Base-by-base conservation (phyloP, 2,888 invertebrate genomes). In the Tetragnatha montana region DNA sequence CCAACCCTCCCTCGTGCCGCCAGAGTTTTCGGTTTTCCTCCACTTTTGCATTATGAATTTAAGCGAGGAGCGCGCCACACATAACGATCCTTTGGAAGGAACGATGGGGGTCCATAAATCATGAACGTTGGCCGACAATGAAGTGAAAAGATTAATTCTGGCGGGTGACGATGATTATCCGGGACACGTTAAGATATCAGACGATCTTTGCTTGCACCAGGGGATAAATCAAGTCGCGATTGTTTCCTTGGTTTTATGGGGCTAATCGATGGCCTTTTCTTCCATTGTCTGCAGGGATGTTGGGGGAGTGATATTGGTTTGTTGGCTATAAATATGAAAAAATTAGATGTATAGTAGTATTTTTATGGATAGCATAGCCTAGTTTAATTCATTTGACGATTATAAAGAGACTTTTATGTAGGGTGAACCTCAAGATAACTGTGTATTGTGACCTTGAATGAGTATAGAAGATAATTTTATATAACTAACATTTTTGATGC, bases 121-220 rank as follows among this genome's bases (percentile, higher is more conserved):
- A 84, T n/a, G n/a, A n/a, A 73, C 22, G 17, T n/a, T 19, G 12
- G 47, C 49, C 21, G 10, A 84, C 60, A 84, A 84, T 84, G 47
- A 76, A 75, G 69, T 12, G 75, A 76, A 84, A 84, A 84, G 75
- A 84, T 84, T 84, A 84, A 84, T 84, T 84, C 68, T 76, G 76
- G 68, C 47, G 69, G 76, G 69, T 69, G 51, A 51, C 84, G 69
- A 75, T 84, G 84, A 84, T 84, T 76, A 84, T 84, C 69, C 76
- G 35, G 12, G 76, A 76, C 76, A 84, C 75, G 22, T 84, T 76
- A 84, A 84, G 84, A 84, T 84, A 76, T 76, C 84, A 35, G 21
- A 8, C 76, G 47, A 21, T 19, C 51, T 17, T 60, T 22, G n/a
- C 70, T 47, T 14, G n/a, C 19, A 70, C 14, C 17, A 47, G 49